These are phyloP conservation scores for Scaptomyza flava DNA, from an alignment of 2,888 invertebrate genomes.

Conservation along the genomic window DNA sequence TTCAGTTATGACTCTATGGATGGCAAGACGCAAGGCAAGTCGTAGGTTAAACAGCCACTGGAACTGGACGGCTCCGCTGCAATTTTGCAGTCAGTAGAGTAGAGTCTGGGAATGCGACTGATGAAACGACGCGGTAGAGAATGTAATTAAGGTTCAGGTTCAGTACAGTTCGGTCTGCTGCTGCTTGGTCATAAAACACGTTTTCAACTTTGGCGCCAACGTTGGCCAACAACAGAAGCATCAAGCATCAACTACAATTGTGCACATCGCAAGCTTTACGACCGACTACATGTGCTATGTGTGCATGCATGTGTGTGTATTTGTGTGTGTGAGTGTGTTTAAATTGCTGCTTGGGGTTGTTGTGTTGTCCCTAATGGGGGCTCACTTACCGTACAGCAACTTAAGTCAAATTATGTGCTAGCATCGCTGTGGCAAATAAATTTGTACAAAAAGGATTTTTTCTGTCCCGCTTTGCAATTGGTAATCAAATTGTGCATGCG, in stretches of 20 bases:
- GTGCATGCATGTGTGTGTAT: neutral
- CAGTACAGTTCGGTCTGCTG: conserved; percentile 18
- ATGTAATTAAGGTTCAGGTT: conserved; percentile 48
- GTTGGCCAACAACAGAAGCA: conserved; percentile 34
- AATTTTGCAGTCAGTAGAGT: conserved; percentile 28
- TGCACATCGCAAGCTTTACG: conserved; percentile 59
- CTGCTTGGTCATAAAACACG: conserved; percentile 55
- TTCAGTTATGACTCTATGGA: conserved; percentile 62
- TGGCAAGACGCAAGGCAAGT: conserved; percentile 8
- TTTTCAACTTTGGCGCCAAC: conserved; percentile 36
- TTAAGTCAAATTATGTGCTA: conserved; percentile 11
- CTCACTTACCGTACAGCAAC: conserved; percentile 25
- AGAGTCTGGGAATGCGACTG: conserved; percentile 33
- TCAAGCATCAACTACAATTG: conserved; percentile 63
- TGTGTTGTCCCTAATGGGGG: conserved; percentile 30
- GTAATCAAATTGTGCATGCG: conserved; percentile 45
- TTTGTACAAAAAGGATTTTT: conserved; percentile 30
- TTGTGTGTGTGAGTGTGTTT: conserved; percentile 1
- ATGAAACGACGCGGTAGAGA: conserved; percentile 43
- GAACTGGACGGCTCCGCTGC: conserved; percentile 30
- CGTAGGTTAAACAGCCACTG: conserved; percentile 18
- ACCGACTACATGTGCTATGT: conserved; percentile 20
- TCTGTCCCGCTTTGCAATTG: conserved; percentile 25
- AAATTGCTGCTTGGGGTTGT: neutral
- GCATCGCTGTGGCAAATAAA: conserved; percentile 32